phyloP scores from a whole-genome alignment of 1,140 invertebrate genomes.

The Panagrolaimus sp. region DNA sequence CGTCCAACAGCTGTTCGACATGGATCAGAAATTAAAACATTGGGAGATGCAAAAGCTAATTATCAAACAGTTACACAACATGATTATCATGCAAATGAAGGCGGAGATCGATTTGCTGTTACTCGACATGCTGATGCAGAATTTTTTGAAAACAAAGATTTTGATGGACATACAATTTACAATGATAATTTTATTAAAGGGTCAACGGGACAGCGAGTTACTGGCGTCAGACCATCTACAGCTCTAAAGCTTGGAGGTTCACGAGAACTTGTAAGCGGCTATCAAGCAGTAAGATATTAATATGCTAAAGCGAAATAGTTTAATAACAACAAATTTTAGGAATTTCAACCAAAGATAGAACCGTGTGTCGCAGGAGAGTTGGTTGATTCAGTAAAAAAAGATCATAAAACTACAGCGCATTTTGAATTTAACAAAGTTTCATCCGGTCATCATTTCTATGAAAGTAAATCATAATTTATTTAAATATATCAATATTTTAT shows the following conservation, averaged over 20 bases:
- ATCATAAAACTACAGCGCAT: constrained; percentile 25
- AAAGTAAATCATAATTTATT: not conserved
- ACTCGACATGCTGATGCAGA: not conserved
- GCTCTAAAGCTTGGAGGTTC: constrained; percentile 25
- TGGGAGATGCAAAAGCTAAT: not conserved
- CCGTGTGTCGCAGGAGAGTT: constrained; percentile 29
- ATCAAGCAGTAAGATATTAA: constrained; percentile 21
- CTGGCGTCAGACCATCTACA: constrained; percentile 35
- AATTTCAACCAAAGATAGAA: constrained; percentile 25
- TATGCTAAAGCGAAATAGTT: not conserved
- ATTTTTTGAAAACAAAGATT: not conserved
- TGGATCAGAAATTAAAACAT: not conserved
- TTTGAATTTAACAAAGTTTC: constrained; percentile 27
- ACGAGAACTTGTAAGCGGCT: constrained; percentile 21
- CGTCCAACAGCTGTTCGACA: too few relatives aligned
- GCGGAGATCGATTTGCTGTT: not conserved
- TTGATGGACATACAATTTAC: constrained; percentile 30
- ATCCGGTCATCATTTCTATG: constrained; percentile 29
- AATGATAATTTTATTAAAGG: constrained; percentile 20
- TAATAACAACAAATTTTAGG: too few relatives aligned
- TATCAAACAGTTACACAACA: not conserved
- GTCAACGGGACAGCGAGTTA: constrained; percentile 3
- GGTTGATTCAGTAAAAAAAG: constrained; percentile 22
- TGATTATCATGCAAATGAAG: constrained; percentile 25
- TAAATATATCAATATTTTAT: too few relatives aligned